These are phyloP conservation scores for Characodon lateralis DNA, from an alignment of 2,797 vertebrate genomes.

Conservation along the genomic window DNA sequence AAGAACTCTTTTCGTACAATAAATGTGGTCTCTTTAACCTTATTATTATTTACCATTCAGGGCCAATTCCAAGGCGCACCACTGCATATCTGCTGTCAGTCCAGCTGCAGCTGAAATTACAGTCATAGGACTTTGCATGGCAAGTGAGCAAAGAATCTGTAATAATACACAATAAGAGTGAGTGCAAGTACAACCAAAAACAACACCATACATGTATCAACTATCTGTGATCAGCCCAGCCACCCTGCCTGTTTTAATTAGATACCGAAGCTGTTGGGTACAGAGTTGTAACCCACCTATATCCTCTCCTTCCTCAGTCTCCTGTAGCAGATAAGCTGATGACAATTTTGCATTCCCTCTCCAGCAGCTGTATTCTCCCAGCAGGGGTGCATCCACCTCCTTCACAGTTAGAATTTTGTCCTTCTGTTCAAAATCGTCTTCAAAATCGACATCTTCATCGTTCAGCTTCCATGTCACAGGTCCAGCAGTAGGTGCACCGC, in stretches of 20 bases:
- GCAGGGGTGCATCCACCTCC: neutral
- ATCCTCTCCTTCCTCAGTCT: conserved; percentile 23
- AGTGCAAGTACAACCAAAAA: neutral
- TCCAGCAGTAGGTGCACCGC: neutral
- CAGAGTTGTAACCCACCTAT: conserved; percentile 49
- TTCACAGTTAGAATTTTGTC: conserved; percentile 36
- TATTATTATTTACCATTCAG: conserved; percentile 62
- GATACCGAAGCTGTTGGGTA: neutral
- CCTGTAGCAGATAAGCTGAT: conserved; percentile 63
- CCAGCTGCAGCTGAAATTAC: conserved; percentile 72
- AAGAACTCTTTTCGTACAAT: neutral
- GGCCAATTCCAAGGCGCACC: conserved; percentile 70
- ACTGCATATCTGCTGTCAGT: neutral
- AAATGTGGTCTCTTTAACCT: neutral
- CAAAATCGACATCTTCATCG: rapidly evolving
- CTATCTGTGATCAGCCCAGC: neutral
- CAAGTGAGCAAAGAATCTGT: conserved; percentile 67
- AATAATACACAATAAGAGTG: conserved; percentile 24
- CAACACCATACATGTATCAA: neutral
- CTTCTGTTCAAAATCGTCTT: rapidly evolving
- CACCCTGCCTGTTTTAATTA: neutral
- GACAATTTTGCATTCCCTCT: conserved; percentile 37
- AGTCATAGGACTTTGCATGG: conserved; percentile 76
- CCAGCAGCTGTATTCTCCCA: conserved; percentile 80
- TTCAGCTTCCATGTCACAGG: conserved; percentile 59